Conservation (phyloP, 2,888 invertebrate species). For the Anthophora plumipes region DNA sequence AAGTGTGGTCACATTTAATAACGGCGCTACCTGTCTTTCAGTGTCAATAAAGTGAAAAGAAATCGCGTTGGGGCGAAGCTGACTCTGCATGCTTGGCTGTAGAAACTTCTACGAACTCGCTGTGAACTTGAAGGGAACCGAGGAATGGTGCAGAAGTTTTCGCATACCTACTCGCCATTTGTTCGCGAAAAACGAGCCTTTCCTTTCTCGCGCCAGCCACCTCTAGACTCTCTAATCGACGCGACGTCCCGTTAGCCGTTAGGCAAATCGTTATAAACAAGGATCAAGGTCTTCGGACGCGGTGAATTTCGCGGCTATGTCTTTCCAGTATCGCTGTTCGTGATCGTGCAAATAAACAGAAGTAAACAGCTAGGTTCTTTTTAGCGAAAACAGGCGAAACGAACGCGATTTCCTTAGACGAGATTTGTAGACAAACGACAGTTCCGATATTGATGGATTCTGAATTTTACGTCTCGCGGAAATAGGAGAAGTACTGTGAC, state of each 20-base stretch:
- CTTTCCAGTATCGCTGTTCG: background rate
- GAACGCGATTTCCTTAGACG: background rate
- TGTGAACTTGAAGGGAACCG: slow-evolving; percentile 46
- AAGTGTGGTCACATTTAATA: slow-evolving; percentile 1
- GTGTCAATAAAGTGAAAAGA: slow-evolving; percentile 47
- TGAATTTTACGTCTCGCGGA: background rate
- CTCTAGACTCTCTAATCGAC: slow-evolving; percentile 10
- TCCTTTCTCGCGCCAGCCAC: slow-evolving; percentile 24
- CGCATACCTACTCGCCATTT: slow-evolving; percentile 62
- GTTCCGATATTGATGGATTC: background rate
- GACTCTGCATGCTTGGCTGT: slow-evolving; percentile 55
- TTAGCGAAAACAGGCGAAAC: background rate
- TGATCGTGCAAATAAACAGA: slow-evolving; percentile 7
- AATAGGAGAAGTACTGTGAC: background rate
- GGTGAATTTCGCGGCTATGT: slow-evolving; percentile 29
- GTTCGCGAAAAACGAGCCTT: slow-evolving; percentile 49
- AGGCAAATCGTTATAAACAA: slow-evolving; percentile 62
- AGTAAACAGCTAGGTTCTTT: background rate
- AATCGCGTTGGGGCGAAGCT: slow-evolving; percentile 63
- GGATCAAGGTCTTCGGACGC: slow-evolving; percentile 51
- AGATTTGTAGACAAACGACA: no score
- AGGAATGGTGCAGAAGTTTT: slow-evolving; percentile 50
- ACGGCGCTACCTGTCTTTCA: background rate
- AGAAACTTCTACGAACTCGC: slow-evolving; percentile 32
- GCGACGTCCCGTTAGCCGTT: background rate